These are phyloP conservation scores for Chiridota heheva DNA, from an alignment of 35 echinoderm and acorn worm genomes.

Conservation along the genomic window DNA sequence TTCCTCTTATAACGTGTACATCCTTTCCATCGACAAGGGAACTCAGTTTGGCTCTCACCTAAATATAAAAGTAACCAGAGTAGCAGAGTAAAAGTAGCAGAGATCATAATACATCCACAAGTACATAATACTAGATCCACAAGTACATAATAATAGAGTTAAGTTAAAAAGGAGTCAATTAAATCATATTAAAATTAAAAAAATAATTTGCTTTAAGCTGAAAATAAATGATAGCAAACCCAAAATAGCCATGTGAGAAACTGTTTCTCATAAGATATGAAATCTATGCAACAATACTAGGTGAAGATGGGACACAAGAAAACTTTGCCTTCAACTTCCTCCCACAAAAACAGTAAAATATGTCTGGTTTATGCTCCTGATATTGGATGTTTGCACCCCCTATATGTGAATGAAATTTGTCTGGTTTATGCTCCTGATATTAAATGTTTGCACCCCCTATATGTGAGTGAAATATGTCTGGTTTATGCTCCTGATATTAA, in stretches of 20 bases:
- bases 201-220: neutral
- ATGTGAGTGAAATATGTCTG: too few relatives aligned
- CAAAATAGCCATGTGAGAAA: neutral
- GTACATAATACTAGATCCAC: neutral
- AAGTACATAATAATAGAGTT: neutral
- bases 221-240: neutral
- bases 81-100: neutral
- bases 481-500: too few relatives aligned
- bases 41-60: slow-evolving; percentile 35
- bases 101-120: neutral
- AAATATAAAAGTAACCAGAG: slow-evolving; percentile 7
- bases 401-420: too few relatives aligned
- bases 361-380: too few relatives aligned
- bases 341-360: too few relatives aligned
- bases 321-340: too few relatives aligned
- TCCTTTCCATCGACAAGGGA: slow-evolving; percentile 78
- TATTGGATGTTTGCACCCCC: too few relatives aligned
- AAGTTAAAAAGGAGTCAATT: neutral
- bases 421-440: too few relatives aligned
- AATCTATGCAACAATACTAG: too few relatives aligned
- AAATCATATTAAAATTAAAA: neutral
- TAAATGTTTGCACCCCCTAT: too few relatives aligned
- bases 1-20: slow-evolving; percentile 79
- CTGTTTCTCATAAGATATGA: too few relatives aligned
- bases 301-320: too few relatives aligned